Evolutionary conservation across 2,797 vertebrate species (phyloP).

Genomic region (Notolabrus celidotus): DNA sequence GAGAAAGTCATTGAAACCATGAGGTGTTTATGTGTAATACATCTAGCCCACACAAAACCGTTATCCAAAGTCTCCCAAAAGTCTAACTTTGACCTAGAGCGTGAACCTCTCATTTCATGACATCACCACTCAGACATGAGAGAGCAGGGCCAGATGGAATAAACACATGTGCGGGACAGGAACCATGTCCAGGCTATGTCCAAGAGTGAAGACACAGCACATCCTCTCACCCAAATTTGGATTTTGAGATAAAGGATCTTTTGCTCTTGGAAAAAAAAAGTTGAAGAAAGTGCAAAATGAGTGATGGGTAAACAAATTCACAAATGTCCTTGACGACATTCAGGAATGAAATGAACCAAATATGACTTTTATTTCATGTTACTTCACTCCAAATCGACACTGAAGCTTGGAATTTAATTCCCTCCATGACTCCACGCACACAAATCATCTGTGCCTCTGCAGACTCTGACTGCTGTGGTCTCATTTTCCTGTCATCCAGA

Average conservation of each 20-base stretch:
- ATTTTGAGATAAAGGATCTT: constrained; percentile 10
- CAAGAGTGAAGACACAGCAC: constrained; percentile 7
- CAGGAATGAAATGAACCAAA: neutral
- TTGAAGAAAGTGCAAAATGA: neutral
- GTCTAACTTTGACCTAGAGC: constrained; percentile 29
- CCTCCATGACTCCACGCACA: constrained; percentile 11
- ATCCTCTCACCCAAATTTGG: neutral
- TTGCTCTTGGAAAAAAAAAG: too few relatives aligned
- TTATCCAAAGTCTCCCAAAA: constrained; percentile 5
- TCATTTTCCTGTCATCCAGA: constrained; percentile 61
- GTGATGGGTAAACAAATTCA: neutral
- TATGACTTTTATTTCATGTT: constrained; percentile 1
- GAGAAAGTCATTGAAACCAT: neutral
- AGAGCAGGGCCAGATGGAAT: constrained; percentile 56
- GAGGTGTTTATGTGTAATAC: constrained; percentile 16
- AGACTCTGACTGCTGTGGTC: constrained; percentile 32
- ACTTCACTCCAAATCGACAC: neutral
- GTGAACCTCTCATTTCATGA: constrained; percentile 62
- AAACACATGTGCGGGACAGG: constrained; percentile 59
- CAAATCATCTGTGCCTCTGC: constrained; percentile 55
- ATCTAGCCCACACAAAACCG: neutral
- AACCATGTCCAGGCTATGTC: constrained; percentile 27
- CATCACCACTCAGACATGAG: constrained; percentile 73
- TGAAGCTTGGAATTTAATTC: constrained; percentile 8
- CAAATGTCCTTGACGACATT: neutral